Base-by-base conservation (phyloP, 2,797 vertebrate genomes). In the Sciaenops ocellatus region DNA sequence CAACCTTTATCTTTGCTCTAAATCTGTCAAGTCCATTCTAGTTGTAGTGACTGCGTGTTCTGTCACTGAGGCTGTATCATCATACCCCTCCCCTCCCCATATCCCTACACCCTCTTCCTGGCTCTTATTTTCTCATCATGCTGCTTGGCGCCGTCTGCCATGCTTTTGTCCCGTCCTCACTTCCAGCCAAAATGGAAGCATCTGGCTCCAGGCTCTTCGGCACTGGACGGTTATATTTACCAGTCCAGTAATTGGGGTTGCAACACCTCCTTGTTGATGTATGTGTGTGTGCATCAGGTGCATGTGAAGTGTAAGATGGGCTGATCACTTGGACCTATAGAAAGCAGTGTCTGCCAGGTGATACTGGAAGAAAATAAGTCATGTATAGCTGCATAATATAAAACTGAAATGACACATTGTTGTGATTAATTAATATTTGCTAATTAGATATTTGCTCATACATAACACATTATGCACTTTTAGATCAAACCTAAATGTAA, bases 91-190 rank as follows among this genome's bases (percentile, higher is more conserved):
- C 6, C 28, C 3, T 24, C 13, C 59, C 15, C 26, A 28, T 76
- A 30, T 9, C 46, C 62, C 70, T 12, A 51, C 67, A 52, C 64
- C 65, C 76, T 69, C 65, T 78, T 76, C 56, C 72, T 88, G 82
- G 73, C 88, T 87, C 85, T 85, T 76, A 80, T 89, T 90, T 90
- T 82, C 88, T 90, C 87, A 85, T 91, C 87, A 73, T 83, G 83
- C 72, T 62, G 77, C 83, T 79, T 89, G 89, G 89, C 76, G 17
- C 60, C 3, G 47, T 46, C 75, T 70, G 80, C 83, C 54, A n/a
- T 50, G 83, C 81, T 87, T 90, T 90, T 88, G 85, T 91, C 76
- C 78, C 15, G 6, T 78, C 61, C 72, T 71, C 46, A 34, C 69
- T 79, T 48, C 8, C 59, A 73, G 90, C 91, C 91, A 92, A 86